Base-by-base conservation (phyloP, 2,797 vertebrate genomes). In the Cryptoprocta ferox region DNA sequence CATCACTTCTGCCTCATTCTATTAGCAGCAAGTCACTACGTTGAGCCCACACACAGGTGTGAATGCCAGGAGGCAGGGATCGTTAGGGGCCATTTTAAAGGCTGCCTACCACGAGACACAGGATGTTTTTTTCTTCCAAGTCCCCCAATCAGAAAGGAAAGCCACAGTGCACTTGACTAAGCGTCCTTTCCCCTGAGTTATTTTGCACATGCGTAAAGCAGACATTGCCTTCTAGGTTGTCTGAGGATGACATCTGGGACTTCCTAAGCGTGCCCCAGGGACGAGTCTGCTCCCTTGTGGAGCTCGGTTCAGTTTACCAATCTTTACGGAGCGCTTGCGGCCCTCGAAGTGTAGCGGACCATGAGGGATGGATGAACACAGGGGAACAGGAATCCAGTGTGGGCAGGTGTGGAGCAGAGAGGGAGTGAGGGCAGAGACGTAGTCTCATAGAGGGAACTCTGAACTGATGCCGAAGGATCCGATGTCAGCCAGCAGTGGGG, bases 21-120 rank as follows among this genome's bases (percentile, higher is more conserved):
- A 5, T 15, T 56, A 91, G 89, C 89, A 91, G 48, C 37, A 50
- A 63, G 42, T 91, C 37, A 37, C 2, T 39, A 81, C 39, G 89
- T 61, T 39, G 26, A 53, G 45, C 45, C 76, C 48, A 1, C 0
- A 18, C 3, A 37, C 6, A 45, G 35, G 42, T 45, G 35, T 88
- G 50, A n/a, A 13, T 26, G 19, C 39, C 76, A n/a, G 65, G n/a
- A 70, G 19, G 21, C 42, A 50, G 63, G 15, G 66, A 10, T 42
- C 28, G 0, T 21, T 11, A n/a, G 80, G 79, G 28, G 5, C 45
- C 18, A 2, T 39, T 45, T 15, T 11, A 53, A 30, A 76, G 81
- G 59, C 59, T 48, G 32, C 45, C 78, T 26, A 32, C 32, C 15
- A 12, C 9, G 75, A 76, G 75, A 71, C 18, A 6, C 26, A 11